Conservation (phyloP, 2,113 vertebrate genomes). For the Procavia capensis region DNA sequence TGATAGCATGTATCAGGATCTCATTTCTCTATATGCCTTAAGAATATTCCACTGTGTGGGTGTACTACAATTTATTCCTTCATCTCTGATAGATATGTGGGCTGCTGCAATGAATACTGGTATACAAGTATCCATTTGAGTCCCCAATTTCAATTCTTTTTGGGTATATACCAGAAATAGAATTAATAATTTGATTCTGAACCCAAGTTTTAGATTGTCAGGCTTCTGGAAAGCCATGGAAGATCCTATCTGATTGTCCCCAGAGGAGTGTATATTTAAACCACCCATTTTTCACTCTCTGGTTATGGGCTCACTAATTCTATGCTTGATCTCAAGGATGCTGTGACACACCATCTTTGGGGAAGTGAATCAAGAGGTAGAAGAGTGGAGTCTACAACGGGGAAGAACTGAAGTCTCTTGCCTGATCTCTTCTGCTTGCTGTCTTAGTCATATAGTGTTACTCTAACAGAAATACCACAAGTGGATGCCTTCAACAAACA, state of each 20-base stretch:
- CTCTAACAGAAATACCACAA: too few species aligned
- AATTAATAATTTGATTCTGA: not conserved
- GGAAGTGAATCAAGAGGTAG: not conserved
- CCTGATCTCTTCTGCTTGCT: not conserved
- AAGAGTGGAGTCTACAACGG: accelerated
- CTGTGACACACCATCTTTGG: not conserved
- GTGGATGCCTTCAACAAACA: too few species aligned
- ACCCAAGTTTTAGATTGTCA: not conserved
- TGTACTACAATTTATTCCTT: too few species aligned
- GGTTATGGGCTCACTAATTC: not conserved
- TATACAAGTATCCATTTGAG: not conserved
- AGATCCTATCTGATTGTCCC: not conserved
- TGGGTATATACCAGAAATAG: too few species aligned
- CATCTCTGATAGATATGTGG: too few species aligned
- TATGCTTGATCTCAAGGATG: not conserved
- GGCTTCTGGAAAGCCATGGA: not conserved
- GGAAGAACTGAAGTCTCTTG: not conserved
- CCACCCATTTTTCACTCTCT: not conserved
- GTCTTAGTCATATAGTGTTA: too few species aligned
- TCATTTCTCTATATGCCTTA: not conserved
- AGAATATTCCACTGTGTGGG: not conserved
- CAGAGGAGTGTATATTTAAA: not conserved
- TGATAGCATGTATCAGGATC: not conserved
- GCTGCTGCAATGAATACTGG: too few species aligned
- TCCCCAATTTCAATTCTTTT: not conserved